A percentile compares a stretch with the other conserved stretches of the same genome.
These are phyloP conservation scores for Ecliptopera silaceata DNA, from an alignment of 2,888 invertebrate species.

Conservation along the genomic window DNA sequence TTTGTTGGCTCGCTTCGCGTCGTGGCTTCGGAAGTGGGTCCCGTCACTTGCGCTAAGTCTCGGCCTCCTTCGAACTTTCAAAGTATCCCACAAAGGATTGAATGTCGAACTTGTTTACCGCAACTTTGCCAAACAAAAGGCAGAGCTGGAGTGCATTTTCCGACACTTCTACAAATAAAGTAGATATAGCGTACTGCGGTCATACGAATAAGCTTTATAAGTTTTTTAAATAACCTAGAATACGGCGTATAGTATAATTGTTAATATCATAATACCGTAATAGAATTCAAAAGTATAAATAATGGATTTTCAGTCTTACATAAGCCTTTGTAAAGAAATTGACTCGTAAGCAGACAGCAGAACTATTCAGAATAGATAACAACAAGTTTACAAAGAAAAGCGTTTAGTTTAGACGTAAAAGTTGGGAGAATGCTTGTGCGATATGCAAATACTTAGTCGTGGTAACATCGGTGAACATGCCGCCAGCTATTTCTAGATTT, in stretches of 20 bases:
- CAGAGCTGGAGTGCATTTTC: conserved; percentile 62
- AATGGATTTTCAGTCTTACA: no score
- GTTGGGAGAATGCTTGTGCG: conserved; percentile 22
- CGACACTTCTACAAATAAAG: conserved; percentile 42
- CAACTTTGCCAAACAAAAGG: conserved; percentile 69
- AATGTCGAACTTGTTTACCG: conserved; percentile 75
- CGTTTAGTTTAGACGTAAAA: conserved; percentile 10
- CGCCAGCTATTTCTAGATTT: conserved; percentile 15
- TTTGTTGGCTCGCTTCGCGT: conserved; percentile 41
- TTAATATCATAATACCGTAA: no score
- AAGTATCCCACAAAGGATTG: conserved; percentile 76
- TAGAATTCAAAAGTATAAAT: no score
- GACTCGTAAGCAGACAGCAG: not conserved
- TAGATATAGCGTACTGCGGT: conserved; percentile 24
- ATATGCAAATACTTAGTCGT: conserved; percentile 28
- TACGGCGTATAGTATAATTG: no score
- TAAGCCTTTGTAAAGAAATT: no score
- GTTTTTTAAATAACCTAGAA: no score
- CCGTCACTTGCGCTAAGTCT: conserved; percentile 54
- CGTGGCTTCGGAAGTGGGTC: conserved; percentile 38
- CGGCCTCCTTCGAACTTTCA: conserved; percentile 63
- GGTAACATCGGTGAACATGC: conserved; percentile 22
- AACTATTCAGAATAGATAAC: conserved; percentile 8
- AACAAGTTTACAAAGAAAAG: conserved; percentile 12
- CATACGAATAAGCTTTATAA: not conserved